Evolutionary conservation across 2,113 vertebrate species (phyloP).

Genomic region (Athene noctua): DNA sequence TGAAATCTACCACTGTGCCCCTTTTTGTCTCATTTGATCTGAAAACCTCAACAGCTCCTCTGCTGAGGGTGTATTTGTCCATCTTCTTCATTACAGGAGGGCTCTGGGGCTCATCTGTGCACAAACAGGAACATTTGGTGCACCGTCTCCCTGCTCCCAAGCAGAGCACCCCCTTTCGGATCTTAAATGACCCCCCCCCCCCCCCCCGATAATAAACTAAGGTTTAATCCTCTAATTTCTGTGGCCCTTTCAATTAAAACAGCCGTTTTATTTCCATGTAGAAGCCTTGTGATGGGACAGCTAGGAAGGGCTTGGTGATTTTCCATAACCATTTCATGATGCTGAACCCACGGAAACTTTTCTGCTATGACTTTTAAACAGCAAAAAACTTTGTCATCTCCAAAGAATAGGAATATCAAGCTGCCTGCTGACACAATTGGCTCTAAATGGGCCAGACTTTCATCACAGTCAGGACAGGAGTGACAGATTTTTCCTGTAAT

Average conservation of each 20-base stretch:
- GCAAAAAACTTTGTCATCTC: neutral
- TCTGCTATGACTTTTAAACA: neutral
- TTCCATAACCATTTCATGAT: rapidly evolving
- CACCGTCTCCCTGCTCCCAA: rapidly evolving
- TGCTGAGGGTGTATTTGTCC: neutral
- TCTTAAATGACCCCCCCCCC: neutral
- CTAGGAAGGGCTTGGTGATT: neutral
- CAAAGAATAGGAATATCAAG: neutral
- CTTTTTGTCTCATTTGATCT: neutral
- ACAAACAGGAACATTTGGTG: neutral
- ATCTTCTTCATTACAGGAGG: rapidly evolving
- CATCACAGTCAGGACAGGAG: neutral
- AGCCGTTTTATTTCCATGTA: rapidly evolving
- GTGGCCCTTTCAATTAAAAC: neutral
- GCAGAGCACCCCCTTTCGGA: neutral
- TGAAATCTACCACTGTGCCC: neutral
- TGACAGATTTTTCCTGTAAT: neutral
- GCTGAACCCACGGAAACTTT: neutral
- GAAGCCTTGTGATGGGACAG: too few relatives aligned
- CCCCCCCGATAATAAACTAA: neutral
- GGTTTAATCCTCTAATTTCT: neutral
- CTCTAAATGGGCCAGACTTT: neutral
- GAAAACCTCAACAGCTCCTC: neutral
- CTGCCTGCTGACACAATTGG: neutral
- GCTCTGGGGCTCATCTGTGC: neutral